Conservation (phyloP, 92 coral and sea anemone genomes). For the Virgularia gustaviana region DNA sequence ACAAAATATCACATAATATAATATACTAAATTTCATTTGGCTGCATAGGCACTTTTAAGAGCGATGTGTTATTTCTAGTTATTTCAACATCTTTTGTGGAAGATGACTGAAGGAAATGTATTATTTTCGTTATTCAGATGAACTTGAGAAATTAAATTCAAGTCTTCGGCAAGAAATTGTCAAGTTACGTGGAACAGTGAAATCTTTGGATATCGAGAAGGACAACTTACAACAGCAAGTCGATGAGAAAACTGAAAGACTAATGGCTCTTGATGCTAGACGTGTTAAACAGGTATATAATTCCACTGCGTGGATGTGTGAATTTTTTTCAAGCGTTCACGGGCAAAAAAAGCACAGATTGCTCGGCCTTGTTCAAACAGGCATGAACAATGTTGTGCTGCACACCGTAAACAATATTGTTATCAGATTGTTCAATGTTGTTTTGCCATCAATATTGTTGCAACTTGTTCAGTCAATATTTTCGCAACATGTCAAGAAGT, state of each 20-base stretch:
- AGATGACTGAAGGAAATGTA: background rate
- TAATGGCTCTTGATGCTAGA: constrained; percentile 79
- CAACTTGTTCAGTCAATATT: too few relatives aligned
- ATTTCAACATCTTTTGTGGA: too few relatives aligned
- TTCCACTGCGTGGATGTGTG: background rate
- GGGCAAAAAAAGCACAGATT: constrained; percentile 8
- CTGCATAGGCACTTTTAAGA: too few relatives aligned
- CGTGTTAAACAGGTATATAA: constrained; percentile 67
- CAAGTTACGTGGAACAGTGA: constrained; percentile 82
- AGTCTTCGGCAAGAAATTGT: constrained; percentile 72
- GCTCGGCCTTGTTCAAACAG: too few relatives aligned
- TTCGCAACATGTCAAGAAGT: too few relatives aligned
- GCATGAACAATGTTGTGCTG: too few relatives aligned
- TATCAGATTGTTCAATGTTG: too few relatives aligned
- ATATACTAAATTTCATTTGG: too few relatives aligned
- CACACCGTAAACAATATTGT: too few relatives aligned
- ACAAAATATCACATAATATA: background rate
- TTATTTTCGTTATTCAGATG: constrained; percentile 54
- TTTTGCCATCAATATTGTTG: too few relatives aligned
- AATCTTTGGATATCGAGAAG: constrained; percentile 84
- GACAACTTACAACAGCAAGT: constrained; percentile 89
- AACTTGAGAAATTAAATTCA: constrained; percentile 62
- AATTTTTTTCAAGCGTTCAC: background rate
- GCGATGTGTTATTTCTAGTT: background rate
- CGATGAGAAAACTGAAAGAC: constrained; percentile 89